Evolutionary conservation across 2,888 invertebrate species (phyloP).

Genomic region (Drosophila paucipuncta): DNA sequence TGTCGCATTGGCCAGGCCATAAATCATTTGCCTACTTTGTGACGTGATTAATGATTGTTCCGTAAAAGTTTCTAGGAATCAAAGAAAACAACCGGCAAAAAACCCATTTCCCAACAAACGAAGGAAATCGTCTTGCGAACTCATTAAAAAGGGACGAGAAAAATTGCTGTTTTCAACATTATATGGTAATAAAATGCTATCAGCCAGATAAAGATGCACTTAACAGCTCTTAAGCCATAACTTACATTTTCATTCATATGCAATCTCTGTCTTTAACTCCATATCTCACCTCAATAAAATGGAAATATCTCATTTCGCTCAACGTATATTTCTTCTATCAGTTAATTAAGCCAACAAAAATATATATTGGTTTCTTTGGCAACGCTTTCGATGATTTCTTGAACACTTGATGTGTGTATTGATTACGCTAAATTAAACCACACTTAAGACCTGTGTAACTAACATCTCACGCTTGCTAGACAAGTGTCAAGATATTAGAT

Average conservation of each 20-base stretch:
- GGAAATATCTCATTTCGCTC: neutral
- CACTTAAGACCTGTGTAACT: slow-evolving; percentile 51
- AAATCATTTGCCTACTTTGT: slow-evolving; percentile 61
- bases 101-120: slow-evolving; percentile 5
- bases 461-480: slow-evolving; percentile 27
- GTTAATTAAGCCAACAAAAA: slow-evolving; percentile 16
- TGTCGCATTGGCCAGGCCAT: slow-evolving; percentile 65
- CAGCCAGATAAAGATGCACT: neutral
- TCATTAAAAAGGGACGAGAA: slow-evolving; percentile 9
- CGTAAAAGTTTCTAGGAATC: slow-evolving; percentile 18
- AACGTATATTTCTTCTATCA: neutral
- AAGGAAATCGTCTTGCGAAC: slow-evolving; percentile 9
- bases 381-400: slow-evolving; percentile 2
- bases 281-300: neutral
- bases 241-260: neutral
- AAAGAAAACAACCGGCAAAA: neutral
- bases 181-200: neutral
- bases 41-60: slow-evolving; percentile 54
- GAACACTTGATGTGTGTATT: slow-evolving; percentile 27
- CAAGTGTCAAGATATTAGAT: slow-evolving; percentile 16
- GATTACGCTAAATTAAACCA: slow-evolving; percentile 39
- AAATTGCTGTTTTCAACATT: neutral
- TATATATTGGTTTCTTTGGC: neutral
- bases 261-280: neutral
- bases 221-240: neutral